Evolutionary conservation across 2,113 vertebrate species (phyloP).

Genomic region (Oryzias curvinotus): DNA sequence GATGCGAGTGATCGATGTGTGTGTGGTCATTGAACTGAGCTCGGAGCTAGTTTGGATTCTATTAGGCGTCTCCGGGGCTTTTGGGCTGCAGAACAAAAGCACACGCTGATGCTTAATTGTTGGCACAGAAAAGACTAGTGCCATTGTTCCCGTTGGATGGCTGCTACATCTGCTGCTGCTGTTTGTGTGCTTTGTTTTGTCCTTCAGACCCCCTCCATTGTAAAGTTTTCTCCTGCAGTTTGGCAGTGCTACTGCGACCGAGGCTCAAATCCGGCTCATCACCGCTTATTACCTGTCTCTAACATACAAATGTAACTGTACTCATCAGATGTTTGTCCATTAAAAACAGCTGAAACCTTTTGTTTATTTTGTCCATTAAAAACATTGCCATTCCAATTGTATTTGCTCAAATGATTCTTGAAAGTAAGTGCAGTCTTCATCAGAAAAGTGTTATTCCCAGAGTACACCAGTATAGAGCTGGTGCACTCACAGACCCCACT

Average conservation of each 20-base stretch:
- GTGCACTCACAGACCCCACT: too few species aligned
- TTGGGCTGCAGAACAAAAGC: slow-evolving; percentile 47
- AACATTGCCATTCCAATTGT: too few species aligned
- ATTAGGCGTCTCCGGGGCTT: slow-evolving; percentile 58
- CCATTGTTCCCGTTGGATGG: slow-evolving; percentile 8
- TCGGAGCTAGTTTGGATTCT: slow-evolving; percentile 68
- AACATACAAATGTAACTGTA: too few species aligned
- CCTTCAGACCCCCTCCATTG: background rate
- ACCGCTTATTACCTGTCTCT: background rate
- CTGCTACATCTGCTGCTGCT: background rate
- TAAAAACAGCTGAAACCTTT: too few species aligned
- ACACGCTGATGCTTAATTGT: slow-evolving; percentile 47
- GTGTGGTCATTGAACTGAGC: slow-evolving; percentile 58
- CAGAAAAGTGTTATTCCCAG: too few species aligned
- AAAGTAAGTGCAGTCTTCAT: too few species aligned
- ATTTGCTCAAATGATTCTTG: too few species aligned
- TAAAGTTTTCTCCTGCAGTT: slow-evolving; percentile 2
- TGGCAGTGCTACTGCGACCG: background rate
- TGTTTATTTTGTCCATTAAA: too few species aligned
- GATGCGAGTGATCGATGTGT: slow-evolving; percentile 60
- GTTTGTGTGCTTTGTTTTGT: background rate
- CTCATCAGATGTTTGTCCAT: background rate
- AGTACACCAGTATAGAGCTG: too few species aligned
- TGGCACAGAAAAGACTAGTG: slow-evolving; percentile 31
- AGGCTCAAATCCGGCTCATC: background rate